Conservation (phyloP, 2,888 invertebrate genomes). For the Ectobius pallidus region DNA sequence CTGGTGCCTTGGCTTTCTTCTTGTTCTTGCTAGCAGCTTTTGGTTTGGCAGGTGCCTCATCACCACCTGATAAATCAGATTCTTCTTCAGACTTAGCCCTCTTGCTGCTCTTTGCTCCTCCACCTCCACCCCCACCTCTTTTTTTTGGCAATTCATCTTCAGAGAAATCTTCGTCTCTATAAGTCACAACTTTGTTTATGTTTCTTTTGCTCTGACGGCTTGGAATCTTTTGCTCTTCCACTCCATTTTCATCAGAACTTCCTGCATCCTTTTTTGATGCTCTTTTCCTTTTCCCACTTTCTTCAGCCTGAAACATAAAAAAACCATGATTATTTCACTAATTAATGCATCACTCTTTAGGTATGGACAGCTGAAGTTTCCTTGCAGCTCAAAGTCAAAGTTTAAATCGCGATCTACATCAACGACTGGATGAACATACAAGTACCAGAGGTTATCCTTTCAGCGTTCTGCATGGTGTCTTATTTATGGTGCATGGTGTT, state of each 20-base stretch:
- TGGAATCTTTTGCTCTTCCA: constrained; percentile 17
- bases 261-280: neutral
- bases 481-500: no score
- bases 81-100: neutral
- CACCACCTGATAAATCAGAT: constrained; percentile 24
- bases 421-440: no score
- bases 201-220: constrained; percentile 37
- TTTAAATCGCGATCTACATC: no score
- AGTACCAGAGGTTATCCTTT: no score
- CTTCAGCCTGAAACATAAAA: neutral
- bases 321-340: no score
- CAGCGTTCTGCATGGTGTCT: no score
- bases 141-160: constrained; percentile 8
- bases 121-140: neutral
- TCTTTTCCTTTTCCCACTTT: neutral
- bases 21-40: constrained; percentile 48
- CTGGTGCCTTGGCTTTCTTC: constrained; percentile 65
- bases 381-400: no score
- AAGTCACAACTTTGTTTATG: constrained; percentile 33
- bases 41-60: constrained; percentile 6
- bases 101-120: neutral
- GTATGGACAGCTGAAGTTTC: no score
- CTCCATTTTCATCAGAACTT: constrained; percentile 24
- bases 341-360: no score
- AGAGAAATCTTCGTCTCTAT: constrained; percentile 31